These are phyloP conservation scores for Sebastes vulpes DNA, from an alignment of 2,797 vertebrate species.

Conservation along the genomic window DNA sequence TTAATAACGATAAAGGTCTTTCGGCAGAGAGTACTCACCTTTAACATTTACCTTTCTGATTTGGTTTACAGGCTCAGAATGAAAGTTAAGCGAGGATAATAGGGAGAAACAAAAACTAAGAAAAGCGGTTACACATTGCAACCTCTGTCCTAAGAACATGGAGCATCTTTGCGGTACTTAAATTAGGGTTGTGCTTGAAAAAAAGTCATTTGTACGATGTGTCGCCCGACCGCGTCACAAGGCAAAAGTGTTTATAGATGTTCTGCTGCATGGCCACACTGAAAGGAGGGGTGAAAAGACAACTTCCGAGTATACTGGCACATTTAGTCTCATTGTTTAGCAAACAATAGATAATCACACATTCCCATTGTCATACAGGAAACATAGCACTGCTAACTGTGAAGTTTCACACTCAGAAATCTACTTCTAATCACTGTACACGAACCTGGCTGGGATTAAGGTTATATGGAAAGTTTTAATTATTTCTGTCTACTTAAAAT, in stretches of 20 bases:
- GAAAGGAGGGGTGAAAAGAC: too few relatives aligned
- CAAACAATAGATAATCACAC: not conserved
- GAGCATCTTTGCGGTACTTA: not conserved
- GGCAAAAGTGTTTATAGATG: too few relatives aligned
- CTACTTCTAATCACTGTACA: not conserved
- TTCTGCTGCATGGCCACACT: too few relatives aligned
- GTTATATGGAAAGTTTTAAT: too few relatives aligned
- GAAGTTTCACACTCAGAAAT: not conserved
- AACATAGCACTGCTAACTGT: not conserved
- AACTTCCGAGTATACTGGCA: too few relatives aligned
- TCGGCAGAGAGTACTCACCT: not conserved
- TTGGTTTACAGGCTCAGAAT: not conserved
- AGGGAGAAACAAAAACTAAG: not conserved
- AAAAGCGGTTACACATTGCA: not conserved
- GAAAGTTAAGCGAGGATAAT: not conserved
- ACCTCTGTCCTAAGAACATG: not conserved
- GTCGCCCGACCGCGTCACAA: too few relatives aligned
- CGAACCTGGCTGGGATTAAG: not conserved
- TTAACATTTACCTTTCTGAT: not conserved
- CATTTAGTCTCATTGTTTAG: not conserved
- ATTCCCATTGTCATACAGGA: not conserved
- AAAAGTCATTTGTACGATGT: too few relatives aligned
- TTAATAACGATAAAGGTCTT: slow-evolving; percentile 36
- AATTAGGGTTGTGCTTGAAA: too few relatives aligned
- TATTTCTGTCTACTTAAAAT: not conserved